phyloP scores from a whole-genome alignment of 1,140 invertebrate genomes.

The Sipha flava region DNA sequence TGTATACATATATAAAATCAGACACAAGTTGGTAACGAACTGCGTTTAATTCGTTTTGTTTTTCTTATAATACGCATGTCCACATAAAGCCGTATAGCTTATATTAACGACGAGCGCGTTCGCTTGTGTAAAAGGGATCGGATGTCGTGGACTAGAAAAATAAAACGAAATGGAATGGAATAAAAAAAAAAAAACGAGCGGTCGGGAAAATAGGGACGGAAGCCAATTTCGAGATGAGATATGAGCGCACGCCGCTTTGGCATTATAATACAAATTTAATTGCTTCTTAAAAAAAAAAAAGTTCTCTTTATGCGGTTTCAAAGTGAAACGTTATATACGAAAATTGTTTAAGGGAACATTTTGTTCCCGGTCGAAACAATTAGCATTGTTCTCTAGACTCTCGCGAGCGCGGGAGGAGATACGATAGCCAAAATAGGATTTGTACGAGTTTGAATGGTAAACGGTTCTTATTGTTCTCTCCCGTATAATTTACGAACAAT shows the following conservation, averaged over 20 bases:
- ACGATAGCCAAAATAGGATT: not conserved
- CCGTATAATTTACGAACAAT: not conserved
- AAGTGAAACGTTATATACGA: not conserved
- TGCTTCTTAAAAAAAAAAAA: not conserved
- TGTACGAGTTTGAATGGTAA: not conserved
- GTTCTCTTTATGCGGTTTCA: not conserved
- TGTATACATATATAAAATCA: too few species aligned
- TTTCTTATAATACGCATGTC: too few species aligned
- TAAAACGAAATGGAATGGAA: too few species aligned
- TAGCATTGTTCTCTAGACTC: not conserved
- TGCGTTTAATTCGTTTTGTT: too few species aligned
- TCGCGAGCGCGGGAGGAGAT: too few species aligned
- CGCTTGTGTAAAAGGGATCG: not conserved
- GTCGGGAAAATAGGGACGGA: not conserved
- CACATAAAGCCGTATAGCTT: not conserved
- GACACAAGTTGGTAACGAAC: too few species aligned
- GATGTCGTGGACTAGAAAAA: not conserved
- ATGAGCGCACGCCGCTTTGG: not conserved
- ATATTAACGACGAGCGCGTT: not conserved
- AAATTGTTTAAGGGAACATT: constrained; percentile 2
- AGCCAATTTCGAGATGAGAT: not conserved
- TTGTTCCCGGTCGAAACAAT: not conserved
- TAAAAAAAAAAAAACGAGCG: not conserved
- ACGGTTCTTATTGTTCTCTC: not conserved
- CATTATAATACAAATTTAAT: not conserved